Evolutionary conservation across 2,113 vertebrate genomes (phyloP), one percentile per base, ranked within the genome.

Genomic region (Typhlomys cinereus): DNA sequence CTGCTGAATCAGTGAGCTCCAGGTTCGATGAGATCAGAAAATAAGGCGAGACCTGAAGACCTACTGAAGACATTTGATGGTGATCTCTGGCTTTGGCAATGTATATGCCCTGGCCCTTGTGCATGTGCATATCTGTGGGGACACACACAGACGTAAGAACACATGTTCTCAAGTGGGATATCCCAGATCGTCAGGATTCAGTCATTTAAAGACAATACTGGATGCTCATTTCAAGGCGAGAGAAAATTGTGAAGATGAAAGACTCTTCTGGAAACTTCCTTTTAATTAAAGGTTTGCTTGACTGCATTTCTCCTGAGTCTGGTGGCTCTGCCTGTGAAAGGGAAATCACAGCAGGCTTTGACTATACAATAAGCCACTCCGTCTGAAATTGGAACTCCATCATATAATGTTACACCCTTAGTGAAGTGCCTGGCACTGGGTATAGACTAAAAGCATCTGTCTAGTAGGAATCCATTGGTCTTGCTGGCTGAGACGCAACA

Each of bases 171-270:
- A 92, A 96, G 87, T 93, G 95, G 96, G 95, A 96, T 96, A 93
- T 93, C 86, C 84, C 76, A 88, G 61, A 84, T 12, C 39, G 95
- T 89, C 95, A 93, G 93, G 0, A 50, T 79, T 98, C 96, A 95
- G 90, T 95, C 97, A 97, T 96, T 98, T 97, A 97, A 98, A 98
- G 98, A 97, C 98, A 98, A 97, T 81, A 93, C 81, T 79, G 89
- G 90, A 93, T 27, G 70, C 95, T 97, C 95, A 96, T 95, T 97
- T 98, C 96, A 98, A 98, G 98, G 98, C 98, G 98, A 98, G 90
- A 97, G 93, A 95, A 96, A 96, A 97, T 96, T 94, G 66, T 82
- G 87, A 96, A 97, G 94, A 98, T 95, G 94, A 97, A 97, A 97
- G 96, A 96, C 73, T 85, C 88, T 94, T 94, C 93, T 96, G 88